A percentile compares a stretch with the other conserved stretches of the same genome.
Evolutionary conservation across 1,140 invertebrate species (phyloP).

Genomic region (Drosophila ambigua): DNA sequence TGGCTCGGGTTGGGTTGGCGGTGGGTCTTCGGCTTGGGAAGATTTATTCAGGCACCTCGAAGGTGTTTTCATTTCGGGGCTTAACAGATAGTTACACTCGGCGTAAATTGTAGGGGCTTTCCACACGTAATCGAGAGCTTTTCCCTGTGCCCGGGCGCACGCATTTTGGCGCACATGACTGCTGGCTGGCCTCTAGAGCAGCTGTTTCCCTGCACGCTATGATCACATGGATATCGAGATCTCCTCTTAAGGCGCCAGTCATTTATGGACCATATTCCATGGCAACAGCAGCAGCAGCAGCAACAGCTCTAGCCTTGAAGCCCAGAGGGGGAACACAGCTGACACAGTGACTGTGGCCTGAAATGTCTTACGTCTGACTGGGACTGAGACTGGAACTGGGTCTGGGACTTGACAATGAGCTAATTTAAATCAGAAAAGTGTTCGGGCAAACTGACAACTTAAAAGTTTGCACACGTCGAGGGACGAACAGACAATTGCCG

Average conservation of each 20-base stretch:
- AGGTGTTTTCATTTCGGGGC: conserved; percentile 44
- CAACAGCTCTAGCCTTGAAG: conserved; percentile 54
- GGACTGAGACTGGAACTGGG: no score
- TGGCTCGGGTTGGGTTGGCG: conserved; percentile 34
- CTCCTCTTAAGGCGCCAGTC: conserved; percentile 2
- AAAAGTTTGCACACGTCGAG: conserved; percentile 34
- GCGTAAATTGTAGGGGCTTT: conserved; percentile 13
- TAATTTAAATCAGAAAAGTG: conserved; percentile 81
- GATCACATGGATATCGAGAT: conserved; percentile 6
- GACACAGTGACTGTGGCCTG: conserved; percentile 10
- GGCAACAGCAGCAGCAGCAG: neutral
- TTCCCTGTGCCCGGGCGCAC: no score
- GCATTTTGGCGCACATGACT: no score
- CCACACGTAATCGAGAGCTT: neutral
- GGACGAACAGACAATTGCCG: conserved; percentile 51
- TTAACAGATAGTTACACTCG: conserved; percentile 37
- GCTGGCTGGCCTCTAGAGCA: conserved; percentile 10
- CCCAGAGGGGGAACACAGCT: conserved; percentile 15
- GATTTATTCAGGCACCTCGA: conserved; percentile 67
- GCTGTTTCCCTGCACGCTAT: conserved; percentile 19
- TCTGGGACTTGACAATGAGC: conserved; percentile 55
- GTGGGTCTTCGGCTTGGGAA: conserved; percentile 22
- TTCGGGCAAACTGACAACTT: conserved; percentile 71
- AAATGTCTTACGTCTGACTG: conserved; percentile 52
- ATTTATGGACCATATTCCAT: conserved; percentile 18